phyloP scores from a whole-genome alignment of 2,113 vertebrate genomes.

The Henicopernis longicauda region DNA sequence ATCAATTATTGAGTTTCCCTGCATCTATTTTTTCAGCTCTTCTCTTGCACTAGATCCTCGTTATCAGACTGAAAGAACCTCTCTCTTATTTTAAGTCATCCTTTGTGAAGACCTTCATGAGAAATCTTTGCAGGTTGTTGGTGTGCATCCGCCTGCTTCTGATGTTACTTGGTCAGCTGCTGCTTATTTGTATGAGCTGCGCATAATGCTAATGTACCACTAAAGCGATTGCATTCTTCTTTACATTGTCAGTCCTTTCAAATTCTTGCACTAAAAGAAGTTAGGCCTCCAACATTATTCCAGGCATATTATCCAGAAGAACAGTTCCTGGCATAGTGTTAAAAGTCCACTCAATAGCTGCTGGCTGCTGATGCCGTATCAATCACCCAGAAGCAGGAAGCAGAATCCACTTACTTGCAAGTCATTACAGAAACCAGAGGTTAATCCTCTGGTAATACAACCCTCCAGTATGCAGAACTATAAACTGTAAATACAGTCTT shows the following conservation, averaged over 20 bases:
- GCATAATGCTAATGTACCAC: background rate
- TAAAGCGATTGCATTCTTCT: background rate
- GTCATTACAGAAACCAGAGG: constrained; percentile 38
- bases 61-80: background rate
- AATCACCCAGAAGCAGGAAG: constrained; percentile 13
- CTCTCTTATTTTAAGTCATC: background rate
- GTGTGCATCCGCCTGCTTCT: background rate
- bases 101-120: background rate
- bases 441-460: constrained; percentile 44
- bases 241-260: background rate
- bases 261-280: background rate
- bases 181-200: background rate
- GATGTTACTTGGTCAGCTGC: background rate
- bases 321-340: background rate
- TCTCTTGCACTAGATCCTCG: background rate
- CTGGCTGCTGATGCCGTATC: constrained; percentile 2
- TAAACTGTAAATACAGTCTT: constrained; percentile 31
- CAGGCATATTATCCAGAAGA: constrained; percentile 26
- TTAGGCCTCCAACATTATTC: background rate
- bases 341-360: constrained; percentile 55
- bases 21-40: background rate
- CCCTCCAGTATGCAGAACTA: background rate
- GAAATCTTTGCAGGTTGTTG: background rate
- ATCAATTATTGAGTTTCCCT: background rate
- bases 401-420: background rate